Base-by-base conservation (phyloP, 2,888 invertebrate species). In the Philhelius pedissequus region DNA sequence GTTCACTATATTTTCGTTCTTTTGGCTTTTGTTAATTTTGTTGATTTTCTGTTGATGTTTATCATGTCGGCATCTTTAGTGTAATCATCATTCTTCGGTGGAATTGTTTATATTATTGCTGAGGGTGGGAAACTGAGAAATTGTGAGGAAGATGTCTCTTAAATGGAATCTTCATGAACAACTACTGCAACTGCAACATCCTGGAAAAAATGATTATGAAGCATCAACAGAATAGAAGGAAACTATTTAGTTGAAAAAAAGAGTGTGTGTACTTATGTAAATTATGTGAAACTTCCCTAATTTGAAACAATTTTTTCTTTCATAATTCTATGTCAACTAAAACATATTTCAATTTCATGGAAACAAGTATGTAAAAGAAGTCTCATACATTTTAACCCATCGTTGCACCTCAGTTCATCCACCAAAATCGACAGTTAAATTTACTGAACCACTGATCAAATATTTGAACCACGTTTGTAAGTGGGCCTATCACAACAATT, bases 21-120 rank as follows among this genome's bases (percentile, higher is more conserved):
- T 78, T 74, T 78, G 74, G 56, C 69, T 58, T n/a, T 58, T 74
- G 68, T 79, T 83, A 79, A 83, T 70, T 79, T 52, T 50, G 69
- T 78, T 74, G 77, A 79, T 77, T 56, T 70, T 60, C 50, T 60
- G 68, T 18, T 77, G 60, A 68, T 73, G 78, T 52, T 70, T n/a
- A n/a, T n/a, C 22, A 64, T 75, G 78, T 82, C 54, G 78, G 71
- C 58, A 66, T 76, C 81, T 66, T 64, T 66, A 43, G 50, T n/a
- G 64, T 54, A 69, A 30, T 69, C 50, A 40, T 77, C 38, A 78
- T 78, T 69, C 62, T 69, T 69, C 69, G 32, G 25, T 60, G 62
- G 74, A n/a, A 58, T 79, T 74, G 70, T 75, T 79, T 35, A 15
- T 50, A 70, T 79, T 83, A 25, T 32, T 69, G 43, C 70, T 48